phyloP scores from a whole-genome alignment of 2,113 vertebrate genomes.

The Laticauda colubrina region DNA sequence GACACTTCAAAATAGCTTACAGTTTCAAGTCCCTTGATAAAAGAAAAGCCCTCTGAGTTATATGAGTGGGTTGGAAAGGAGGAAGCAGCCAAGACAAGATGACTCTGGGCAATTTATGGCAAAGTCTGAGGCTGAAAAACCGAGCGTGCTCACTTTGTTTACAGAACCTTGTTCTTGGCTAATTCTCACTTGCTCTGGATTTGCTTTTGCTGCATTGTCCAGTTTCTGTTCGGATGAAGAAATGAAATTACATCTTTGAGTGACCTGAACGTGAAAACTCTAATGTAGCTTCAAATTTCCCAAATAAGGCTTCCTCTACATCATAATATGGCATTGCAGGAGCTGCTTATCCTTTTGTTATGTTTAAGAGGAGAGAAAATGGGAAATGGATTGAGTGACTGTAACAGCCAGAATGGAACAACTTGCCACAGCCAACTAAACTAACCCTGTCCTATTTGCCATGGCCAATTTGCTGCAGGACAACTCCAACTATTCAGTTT shows the following conservation, averaged over 20 bases:
- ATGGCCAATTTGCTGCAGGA: not conserved
- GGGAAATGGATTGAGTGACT: not conserved
- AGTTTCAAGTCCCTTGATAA: not conserved
- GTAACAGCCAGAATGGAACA: not conserved
- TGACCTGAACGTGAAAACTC: constrained; percentile 46
- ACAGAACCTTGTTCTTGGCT: constrained; percentile 31
- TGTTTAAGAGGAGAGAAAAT: constrained; percentile 45
- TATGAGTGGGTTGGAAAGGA: not conserved
- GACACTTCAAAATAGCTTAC: constrained; percentile 10
- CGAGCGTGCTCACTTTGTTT: constrained; percentile 35
- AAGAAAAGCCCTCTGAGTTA: constrained; percentile 25
- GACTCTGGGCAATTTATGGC: constrained; percentile 5
- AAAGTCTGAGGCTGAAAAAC: constrained; percentile 6
- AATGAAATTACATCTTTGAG: constrained; percentile 32
- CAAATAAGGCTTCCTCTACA: constrained; percentile 45
- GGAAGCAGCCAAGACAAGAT: not conserved
- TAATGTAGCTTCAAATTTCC: constrained; percentile 40
- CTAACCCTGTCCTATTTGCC: not conserved
- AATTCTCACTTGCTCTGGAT: constrained; percentile 40
- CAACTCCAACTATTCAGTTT: not conserved
- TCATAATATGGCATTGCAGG: constrained; percentile 52
- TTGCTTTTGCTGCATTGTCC: constrained; percentile 29
- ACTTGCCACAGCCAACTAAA: not conserved
- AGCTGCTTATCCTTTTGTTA: constrained; percentile 35
- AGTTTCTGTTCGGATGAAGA: constrained; percentile 48